Evolutionary conservation across 2,888 invertebrate genomes (phyloP), one percentile per base, ranked within the genome.

Genomic region (Zaprionus bogoriensis): DNA sequence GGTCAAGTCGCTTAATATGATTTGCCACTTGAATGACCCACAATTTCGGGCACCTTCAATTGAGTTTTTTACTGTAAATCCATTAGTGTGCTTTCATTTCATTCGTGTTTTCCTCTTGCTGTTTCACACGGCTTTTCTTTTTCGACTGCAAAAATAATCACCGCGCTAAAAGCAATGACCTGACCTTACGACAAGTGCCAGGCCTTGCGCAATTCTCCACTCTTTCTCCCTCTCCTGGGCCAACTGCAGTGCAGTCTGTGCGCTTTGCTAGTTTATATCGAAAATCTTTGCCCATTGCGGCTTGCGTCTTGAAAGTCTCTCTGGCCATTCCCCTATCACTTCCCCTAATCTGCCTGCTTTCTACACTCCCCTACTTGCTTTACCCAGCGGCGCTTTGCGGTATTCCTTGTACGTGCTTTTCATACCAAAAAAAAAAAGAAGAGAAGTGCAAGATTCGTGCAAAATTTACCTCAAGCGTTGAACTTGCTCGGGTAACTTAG

Each of bases 121-220:
- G 59, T 53, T 70, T 44, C 38, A 20, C 23, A 41, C 19, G 20
- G 9, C n/a, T 17, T 22, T 32, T 53, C 19, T 46, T 47, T 57
- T 58, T 52, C n/a, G 20, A 52, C 32, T 54, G 51, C 41, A 53
- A 60, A 80, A 80, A 75, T 80, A 75, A 75, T 75, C 75, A 75
- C 75, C 77, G 48, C 81, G 68, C 59, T 80, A 80, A 80, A 75
- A 77, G 75, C 75, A 75, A 77, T 72, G 75, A 80, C 81, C 75
- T 48, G 77, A 77, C 81, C 77, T 52, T 51, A 36, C 36, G 65
- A 19, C 64, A 47, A 60, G 59, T 57, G 44, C 44, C 7, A 14
- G 30, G 7, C 30, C 7, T 9, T 6, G 19, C 27, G 14, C 27
- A 10, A 3, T 12, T 17, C 7, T 28, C n/a, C 17, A 1, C 2